phyloP scores from a whole-genome alignment of 2,888 invertebrate species.

The Opisthograptis luteolata region DNA sequence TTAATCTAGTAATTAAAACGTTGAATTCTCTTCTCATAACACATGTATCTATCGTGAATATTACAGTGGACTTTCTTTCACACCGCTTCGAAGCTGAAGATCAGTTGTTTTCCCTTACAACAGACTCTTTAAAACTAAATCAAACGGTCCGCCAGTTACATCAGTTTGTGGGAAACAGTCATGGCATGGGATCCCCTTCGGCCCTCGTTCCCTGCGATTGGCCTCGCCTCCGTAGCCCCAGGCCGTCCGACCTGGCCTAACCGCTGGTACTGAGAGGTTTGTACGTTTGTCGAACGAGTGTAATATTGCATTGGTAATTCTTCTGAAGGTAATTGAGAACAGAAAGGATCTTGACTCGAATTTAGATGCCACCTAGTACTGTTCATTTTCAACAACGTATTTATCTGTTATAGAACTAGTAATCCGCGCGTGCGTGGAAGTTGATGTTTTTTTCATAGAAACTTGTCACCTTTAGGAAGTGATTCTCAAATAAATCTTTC shows the following conservation, averaged over 20 bases:
- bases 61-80: neutral
- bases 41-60: too few relatives aligned
- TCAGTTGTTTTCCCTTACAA: slow-evolving; percentile 5
- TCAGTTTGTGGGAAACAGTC: slow-evolving; percentile 70
- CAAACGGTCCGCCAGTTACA: slow-evolving; percentile 50
- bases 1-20: too few relatives aligned
- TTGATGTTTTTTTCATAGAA: too few relatives aligned
- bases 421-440: too few relatives aligned
- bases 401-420: too few relatives aligned
- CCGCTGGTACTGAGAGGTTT: slow-evolving; percentile 53
- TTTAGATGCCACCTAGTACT: too few relatives aligned
- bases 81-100: neutral
- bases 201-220: slow-evolving; percentile 68
- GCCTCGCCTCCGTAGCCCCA: slow-evolving; percentile 58
- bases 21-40: too few relatives aligned
- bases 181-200: slow-evolving; percentile 67
- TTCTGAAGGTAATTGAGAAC: neutral
- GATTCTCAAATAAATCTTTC: too few relatives aligned
- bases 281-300: slow-evolving; percentile 35
- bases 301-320: slow-evolving; percentile 1
- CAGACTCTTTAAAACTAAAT: slow-evolving; percentile 47
- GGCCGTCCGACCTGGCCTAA: slow-evolving; percentile 66
- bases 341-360: neutral
- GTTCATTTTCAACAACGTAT: too few relatives aligned
- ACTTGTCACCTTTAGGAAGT: too few relatives aligned